Conservation (phyloP, 2,113 vertebrate genomes). For the Uropsilus gracilis region DNA sequence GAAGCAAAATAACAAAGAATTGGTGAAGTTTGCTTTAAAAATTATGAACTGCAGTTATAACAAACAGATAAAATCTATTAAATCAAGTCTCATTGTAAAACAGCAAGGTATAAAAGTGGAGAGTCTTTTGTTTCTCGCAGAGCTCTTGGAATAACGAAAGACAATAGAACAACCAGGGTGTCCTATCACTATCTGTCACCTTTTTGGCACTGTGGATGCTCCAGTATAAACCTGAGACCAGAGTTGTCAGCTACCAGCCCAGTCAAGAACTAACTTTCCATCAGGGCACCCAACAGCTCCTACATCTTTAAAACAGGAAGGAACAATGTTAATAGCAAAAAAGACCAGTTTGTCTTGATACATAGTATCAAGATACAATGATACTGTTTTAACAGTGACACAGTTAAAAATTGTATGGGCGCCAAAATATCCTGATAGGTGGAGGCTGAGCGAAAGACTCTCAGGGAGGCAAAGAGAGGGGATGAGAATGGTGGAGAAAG, state of each 20-base stretch:
- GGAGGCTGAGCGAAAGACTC: too few species aligned
- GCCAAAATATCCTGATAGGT: too few species aligned
- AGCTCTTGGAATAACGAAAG: constrained; percentile 1
- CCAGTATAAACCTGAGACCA: not conserved
- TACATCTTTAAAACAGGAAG: not conserved
- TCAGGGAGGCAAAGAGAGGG: too few species aligned
- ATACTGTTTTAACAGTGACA: too few species aligned
- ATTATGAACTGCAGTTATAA: not conserved
- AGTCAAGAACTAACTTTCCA: not conserved
- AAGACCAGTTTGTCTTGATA: not conserved
- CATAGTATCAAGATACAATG: too few species aligned
- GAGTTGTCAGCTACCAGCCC: not conserved
- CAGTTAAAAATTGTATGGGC: too few species aligned
- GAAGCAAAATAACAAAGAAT: not conserved
- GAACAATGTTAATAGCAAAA: not conserved
- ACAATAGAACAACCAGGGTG: not conserved
- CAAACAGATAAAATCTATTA: not conserved
- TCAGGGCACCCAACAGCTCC: not conserved
- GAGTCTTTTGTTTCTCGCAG: not conserved
- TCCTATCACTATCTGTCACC: not conserved
- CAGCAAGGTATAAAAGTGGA: not conserved
- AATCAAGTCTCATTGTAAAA: not conserved
- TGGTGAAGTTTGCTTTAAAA: not conserved
- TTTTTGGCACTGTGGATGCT: not conserved
- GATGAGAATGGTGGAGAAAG: too few species aligned